Base-by-base conservation (phyloP, 2,113 vertebrate species). In the Smithornis capensis region DNA sequence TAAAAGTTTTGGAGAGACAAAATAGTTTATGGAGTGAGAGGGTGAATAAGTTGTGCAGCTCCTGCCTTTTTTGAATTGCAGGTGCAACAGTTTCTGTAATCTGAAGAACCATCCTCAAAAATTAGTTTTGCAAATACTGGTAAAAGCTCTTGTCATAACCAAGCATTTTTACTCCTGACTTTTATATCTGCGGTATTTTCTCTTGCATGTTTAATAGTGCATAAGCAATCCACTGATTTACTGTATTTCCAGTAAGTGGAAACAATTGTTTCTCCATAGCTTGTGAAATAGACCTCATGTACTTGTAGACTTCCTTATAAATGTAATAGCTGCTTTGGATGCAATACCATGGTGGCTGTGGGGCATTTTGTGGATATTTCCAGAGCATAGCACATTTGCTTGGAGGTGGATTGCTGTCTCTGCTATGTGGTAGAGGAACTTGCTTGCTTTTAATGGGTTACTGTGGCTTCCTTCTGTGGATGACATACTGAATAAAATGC, bases 261-360 rank as follows among this genome's bases (percentile, higher is more conserved):
- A 90, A 70, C 47, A 68, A 59, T 94, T 77, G 68, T 96, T 95
- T 95, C 94, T 96, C 90, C 90, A 92, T 92, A 89, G 86, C 83
- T 96, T 96, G 56, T 7, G 50, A 96, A 96, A 96, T 5, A 87
- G 45, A 78, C 55, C 59, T 91, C 28, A 24, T 79, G 75, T 87
- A 57, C 71, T 87, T 83, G 78, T 29, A 94, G 93, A 42, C 37
- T n/a, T 91, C 59, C 52, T 84, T 86, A 19, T 19, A 88, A 92
- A 68, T 94, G 85, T 76, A 94, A 94, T 83, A 96, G 22, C 89
- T 18, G 1, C 37, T 92, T 42, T 88, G 60, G 49, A 37, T 84
- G 93, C 65, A 93, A 69, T 63, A 18, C 64, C 56, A 4, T 40
- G 42, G 64, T 94, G 83, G 65, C 88, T 78, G 2, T 60, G 70